Percentiles rank a stretch among this genome's conserved stretches.
phyloP scores from a whole-genome alignment of 2,888 invertebrate species.

The Meliscaeva auricollis region DNA sequence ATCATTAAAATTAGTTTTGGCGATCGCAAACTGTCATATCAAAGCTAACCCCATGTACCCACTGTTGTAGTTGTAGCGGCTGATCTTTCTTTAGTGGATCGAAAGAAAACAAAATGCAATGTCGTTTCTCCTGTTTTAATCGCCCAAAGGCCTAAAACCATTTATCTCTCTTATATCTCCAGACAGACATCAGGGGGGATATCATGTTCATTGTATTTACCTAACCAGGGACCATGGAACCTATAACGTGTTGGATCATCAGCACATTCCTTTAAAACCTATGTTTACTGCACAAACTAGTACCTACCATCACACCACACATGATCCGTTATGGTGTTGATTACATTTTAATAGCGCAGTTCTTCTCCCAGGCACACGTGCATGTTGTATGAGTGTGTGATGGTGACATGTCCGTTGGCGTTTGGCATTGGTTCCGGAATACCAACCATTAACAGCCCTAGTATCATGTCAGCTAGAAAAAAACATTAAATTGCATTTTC shows the following conservation, averaged over 20 bases:
- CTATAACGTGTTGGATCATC: background rate
- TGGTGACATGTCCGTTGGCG: constrained; percentile 11
- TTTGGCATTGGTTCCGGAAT: constrained; percentile 33
- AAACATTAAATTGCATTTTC: constrained; percentile 28
- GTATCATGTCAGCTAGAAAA: background rate
- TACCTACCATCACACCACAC: background rate
- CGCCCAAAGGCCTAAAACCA: background rate
- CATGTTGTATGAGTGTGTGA: constrained; percentile 30
- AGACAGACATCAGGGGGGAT: constrained; percentile 1
- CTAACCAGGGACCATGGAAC: background rate
- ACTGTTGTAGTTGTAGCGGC: too few relatives aligned
- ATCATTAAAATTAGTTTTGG: too few relatives aligned
- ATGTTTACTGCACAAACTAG: background rate
- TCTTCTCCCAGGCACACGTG: constrained; percentile 15
- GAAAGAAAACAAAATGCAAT: background rate
- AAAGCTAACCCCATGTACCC: too few relatives aligned
- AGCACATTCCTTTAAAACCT: constrained; percentile 1
- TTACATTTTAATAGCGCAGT: constrained; percentile 44
- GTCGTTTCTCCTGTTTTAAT: background rate
- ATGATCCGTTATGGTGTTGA: constrained; percentile 31
- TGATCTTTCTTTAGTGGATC: background rate
- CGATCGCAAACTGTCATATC: too few relatives aligned
- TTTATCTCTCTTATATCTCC: constrained; percentile 19
- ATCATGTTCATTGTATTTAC: constrained; percentile 6
- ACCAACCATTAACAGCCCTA: background rate